These are phyloP conservation scores for Lasioglossum pauxillum DNA, from an alignment of 2,888 invertebrate species.

Conservation along the genomic window DNA sequence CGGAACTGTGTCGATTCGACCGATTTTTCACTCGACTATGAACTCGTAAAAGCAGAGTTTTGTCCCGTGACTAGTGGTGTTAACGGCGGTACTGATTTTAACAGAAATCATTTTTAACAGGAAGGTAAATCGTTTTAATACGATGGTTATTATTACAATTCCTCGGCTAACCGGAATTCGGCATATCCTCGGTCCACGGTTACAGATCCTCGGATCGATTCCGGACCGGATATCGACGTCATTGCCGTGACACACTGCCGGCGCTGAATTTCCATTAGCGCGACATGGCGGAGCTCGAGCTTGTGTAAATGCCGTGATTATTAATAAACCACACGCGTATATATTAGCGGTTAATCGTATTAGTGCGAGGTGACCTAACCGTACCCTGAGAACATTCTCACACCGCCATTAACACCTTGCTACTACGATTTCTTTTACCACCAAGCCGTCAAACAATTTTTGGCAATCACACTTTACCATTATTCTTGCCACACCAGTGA, in stretches of 20 bases:
- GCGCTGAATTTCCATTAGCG: conserved; percentile 22
- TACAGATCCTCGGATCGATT: background rate
- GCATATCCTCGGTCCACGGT: background rate
- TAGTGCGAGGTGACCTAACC: conserved; percentile 3
- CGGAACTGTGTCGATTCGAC: background rate
- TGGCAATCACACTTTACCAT: background rate
- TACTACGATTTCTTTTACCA: background rate
- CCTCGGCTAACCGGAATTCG: background rate
- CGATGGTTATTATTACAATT: background rate
- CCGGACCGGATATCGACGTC: background rate
- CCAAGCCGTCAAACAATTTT: background rate
- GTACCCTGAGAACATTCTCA: background rate
- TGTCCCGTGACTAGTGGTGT: background rate
- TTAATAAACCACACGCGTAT: conserved; percentile 24
- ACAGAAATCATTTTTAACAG: no score
- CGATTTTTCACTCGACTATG: background rate
- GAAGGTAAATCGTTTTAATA: background rate
- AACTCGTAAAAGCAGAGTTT: background rate
- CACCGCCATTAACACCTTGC: background rate
- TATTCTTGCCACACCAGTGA: no score
- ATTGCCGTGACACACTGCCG: conserved; percentile 4
- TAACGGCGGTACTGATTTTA: background rate
- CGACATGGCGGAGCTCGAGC: background rate
- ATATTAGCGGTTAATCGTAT: conserved; percentile 24
- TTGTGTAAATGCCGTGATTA: conserved; percentile 24